These are phyloP conservation scores for Silurus meridionalis DNA, from an alignment of 2,113 vertebrate genomes.

Conservation along the genomic window DNA sequence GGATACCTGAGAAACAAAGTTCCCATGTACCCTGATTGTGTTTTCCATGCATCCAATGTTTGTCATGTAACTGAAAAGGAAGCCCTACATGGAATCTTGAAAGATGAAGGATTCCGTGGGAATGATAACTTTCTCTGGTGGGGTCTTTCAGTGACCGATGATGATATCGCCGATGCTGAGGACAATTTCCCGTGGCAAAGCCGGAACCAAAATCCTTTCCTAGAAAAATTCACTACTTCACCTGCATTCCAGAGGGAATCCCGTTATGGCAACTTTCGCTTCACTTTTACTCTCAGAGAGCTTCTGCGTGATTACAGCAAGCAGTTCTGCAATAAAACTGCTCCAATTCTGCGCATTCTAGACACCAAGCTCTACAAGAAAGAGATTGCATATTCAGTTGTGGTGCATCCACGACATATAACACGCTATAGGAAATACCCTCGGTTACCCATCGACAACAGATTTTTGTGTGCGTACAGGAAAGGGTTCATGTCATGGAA, in stretches of 20 bases:
- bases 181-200: background rate
- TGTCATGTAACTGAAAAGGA: constrained; percentile 29
- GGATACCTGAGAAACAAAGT: background rate
- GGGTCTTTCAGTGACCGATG: constrained; percentile 10
- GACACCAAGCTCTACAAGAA: constrained; percentile 1
- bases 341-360: constrained; percentile 32
- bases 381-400: constrained; percentile 24
- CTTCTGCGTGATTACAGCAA: constrained; percentile 14
- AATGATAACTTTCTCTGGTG: constrained; percentile 4
- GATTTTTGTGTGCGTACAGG: constrained; percentile 7
- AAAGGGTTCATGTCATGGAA: constrained; percentile 1
- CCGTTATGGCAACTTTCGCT: constrained; percentile 46
- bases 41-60: background rate
- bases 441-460: constrained; percentile 1
- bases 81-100: constrained; percentile 14
- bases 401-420: constrained; percentile 41
- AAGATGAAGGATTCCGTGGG: constrained; percentile 8
- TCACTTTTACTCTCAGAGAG: constrained; percentile 26
- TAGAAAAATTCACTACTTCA: constrained; percentile 30
- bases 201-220: background rate
- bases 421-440: background rate
- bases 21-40: constrained; percentile 23
- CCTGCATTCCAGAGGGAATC: constrained; percentile 34
- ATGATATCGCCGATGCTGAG: background rate
- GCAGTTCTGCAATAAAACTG: background rate